Conservation (phyloP, 2,888 invertebrate species). For the Sympetrum striolatum region DNA sequence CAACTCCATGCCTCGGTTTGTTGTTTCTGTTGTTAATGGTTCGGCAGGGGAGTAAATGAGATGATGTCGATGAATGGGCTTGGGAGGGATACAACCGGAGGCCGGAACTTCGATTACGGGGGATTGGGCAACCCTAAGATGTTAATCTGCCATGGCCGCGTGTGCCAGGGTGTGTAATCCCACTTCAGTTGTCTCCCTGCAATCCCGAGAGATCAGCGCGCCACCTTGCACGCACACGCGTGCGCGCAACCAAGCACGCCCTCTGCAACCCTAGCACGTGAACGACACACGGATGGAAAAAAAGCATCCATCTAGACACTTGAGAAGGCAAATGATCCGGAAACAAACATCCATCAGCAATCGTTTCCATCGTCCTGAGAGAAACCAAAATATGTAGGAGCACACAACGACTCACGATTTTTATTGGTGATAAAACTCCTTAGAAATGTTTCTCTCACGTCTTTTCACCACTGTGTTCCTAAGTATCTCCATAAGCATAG, state of each 20-base stretch:
- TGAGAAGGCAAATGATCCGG: not conserved
- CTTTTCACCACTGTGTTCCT: too few relatives aligned
- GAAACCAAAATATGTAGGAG: too few relatives aligned
- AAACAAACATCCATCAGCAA: too few relatives aligned
- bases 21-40: not conserved
- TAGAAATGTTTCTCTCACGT: too few relatives aligned
- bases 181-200: conserved; percentile 23
- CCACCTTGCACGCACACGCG: not conserved
- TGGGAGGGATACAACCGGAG: conserved; percentile 54
- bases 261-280: not conserved
- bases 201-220: not conserved
- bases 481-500: too few relatives aligned
- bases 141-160: conserved; percentile 39
- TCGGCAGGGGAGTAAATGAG: conserved; percentile 30
- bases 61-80: conserved; percentile 46
- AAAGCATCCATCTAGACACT: not conserved
- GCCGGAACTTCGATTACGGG: conserved; percentile 55
- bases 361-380: too few relatives aligned
- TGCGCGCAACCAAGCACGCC: not conserved
- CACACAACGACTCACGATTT: too few relatives aligned
- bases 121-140: conserved; percentile 7
- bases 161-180: conserved; percentile 18
- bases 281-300: not conserved
- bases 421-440: too few relatives aligned
- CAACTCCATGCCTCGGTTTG: not conserved